Evolutionary conservation across 2,113 vertebrate species (phyloP).

Genomic region (Bettongia penicillata): DNA sequence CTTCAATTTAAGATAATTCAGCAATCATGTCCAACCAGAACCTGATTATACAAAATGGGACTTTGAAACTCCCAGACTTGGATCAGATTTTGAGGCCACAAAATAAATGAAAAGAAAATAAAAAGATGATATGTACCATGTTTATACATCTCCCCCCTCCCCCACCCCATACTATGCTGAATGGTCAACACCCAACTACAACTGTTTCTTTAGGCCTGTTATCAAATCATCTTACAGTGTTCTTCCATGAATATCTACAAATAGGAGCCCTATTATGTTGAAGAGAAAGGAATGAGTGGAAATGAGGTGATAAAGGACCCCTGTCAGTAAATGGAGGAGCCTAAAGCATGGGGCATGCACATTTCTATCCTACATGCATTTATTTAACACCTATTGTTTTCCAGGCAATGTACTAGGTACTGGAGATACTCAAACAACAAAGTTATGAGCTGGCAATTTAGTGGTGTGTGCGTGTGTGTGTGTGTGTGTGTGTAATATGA

Average conservation of each 20-base stretch:
- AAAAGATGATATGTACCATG: constrained; percentile 74
- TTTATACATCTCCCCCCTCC: constrained; percentile 76
- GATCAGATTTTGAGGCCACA: constrained; percentile 87
- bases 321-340: not conserved
- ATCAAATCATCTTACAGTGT: constrained; percentile 75
- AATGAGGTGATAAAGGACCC: not conserved
- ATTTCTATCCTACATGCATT: not conserved
- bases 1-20: constrained; percentile 92
- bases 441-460: not conserved
- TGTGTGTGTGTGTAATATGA: too few species aligned
- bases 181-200: constrained; percentile 82
- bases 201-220: constrained; percentile 83
- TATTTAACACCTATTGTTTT: not conserved
- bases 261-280: not conserved
- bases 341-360: not conserved
- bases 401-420: not conserved
- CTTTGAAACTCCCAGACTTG: constrained; percentile 89
- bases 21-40: constrained; percentile 91
- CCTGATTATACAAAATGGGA: constrained; percentile 92
- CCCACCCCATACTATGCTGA: constrained; percentile 81
- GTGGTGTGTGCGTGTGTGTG: too few species aligned
- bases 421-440: not conserved
- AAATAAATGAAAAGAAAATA: constrained; percentile 26
- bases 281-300: constrained; percentile 28
- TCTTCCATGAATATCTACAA: constrained; percentile 79